phyloP scores from a whole-genome alignment of 1,140 invertebrate genomes.

The Scaptodrosophila lebanonensis region DNA sequence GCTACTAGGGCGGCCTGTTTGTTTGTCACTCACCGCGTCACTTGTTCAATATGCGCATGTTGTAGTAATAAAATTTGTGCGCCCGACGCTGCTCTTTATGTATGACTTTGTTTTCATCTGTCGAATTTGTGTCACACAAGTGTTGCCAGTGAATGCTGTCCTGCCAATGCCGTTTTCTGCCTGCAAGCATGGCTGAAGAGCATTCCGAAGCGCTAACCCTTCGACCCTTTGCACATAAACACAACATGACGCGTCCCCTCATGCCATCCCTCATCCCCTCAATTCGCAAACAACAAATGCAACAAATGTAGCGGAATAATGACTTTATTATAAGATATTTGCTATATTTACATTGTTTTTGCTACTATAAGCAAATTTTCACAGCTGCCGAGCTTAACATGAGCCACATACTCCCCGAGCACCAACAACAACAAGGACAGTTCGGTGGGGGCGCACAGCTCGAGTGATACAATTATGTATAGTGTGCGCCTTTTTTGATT shows the following conservation, averaged over 20 bases:
- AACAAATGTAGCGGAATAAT: conserved; percentile 61
- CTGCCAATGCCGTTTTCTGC: no score
- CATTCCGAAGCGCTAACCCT: conserved; percentile 31
- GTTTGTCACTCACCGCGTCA: conserved; percentile 71
- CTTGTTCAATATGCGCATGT: conserved; percentile 73
- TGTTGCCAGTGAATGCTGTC: conserved; percentile 32
- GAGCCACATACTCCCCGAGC: background rate
- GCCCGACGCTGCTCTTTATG: background rate
- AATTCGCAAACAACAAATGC: conserved; percentile 32
- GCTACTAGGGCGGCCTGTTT: conserved; percentile 46
- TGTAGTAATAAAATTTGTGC: conserved; percentile 59
- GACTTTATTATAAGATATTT: conserved; percentile 44
- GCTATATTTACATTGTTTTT: conserved; percentile 5
- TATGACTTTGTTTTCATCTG: conserved; percentile 66
- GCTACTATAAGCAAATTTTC: conserved; percentile 16
- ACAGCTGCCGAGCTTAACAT: background rate
- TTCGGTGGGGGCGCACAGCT: background rate
- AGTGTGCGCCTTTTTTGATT: background rate
- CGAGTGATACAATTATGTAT: no score
- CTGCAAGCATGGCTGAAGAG: background rate
- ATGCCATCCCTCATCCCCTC: no score
- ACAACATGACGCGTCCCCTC: conserved; percentile 29
- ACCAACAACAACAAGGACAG: background rate
- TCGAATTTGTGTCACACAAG: conserved; percentile 61
- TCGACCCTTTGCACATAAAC: conserved; percentile 53